Base-by-base conservation (phyloP, 2,113 vertebrate genomes). In the Barbus barbus region DNA sequence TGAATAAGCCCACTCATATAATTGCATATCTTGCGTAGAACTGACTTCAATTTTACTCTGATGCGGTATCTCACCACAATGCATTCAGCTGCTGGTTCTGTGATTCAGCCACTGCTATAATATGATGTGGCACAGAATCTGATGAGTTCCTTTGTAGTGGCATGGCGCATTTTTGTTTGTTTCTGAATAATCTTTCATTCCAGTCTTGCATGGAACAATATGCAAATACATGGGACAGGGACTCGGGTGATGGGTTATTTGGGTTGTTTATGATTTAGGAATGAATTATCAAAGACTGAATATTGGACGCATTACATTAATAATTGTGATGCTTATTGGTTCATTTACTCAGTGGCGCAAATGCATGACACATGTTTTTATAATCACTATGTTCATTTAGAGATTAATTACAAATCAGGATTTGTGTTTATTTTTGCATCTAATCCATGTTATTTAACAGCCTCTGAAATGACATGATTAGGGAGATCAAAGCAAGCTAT, bases 401-500 rank as follows among this genome's bases (percentile, higher is more conserved):
- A 86, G 88, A 82, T 61, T 78, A 88, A 90, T 90, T 86, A 82
- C 41, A 81, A 60, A 83, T 81, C 20, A 74, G 78, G 78, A 72
- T 53, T 41, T 65, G 82, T 22, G 61, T n/a, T 75, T 88, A 87
- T 90, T 89, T 90, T 76, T 67, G 80, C 38, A 72, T 71, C 13
- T 78, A 65, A 86, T 85, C 80, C 83, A 69, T 83, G 38, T 26
- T 26, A 80, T 48, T 81, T n/a, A 82, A 84, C 78, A n/a, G 61
- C 14, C 38, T 77, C 4, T 61, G 78, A 44, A 87, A 86, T 82
- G 7, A 56, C 7, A 81, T 63, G 75, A 48, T 86, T 87, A 72
- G 67, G 36, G 65, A 85, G 56, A 87, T 83, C 58, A 85, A 83
- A 85, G 79, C 78, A 78, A n/a, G 53, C n/a, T 46, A 33, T 71